Evolutionary conservation across 2,888 invertebrate genomes (phyloP), one percentile per base, ranked within the genome.

Genomic region (Altica lythri): DNA sequence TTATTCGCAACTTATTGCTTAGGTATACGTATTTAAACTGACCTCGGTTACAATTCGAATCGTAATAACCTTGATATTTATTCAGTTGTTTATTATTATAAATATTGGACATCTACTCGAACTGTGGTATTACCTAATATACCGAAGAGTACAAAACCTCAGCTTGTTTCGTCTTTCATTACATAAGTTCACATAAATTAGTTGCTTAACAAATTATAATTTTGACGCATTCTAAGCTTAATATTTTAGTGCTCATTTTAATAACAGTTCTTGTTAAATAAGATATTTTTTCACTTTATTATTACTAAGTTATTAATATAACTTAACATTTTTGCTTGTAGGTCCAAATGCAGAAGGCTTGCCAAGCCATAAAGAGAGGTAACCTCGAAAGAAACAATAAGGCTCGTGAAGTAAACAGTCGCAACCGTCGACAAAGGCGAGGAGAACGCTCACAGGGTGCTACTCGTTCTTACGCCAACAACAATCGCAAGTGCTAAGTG

Each of bases 401-500:
- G 76, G 78, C 78, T 75, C 79, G 78, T 74, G 79, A 80, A 74
- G 76, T 77, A 65, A 77, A 78, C 66, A 69, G 74, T 62, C 73
- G 76, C 59, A 77, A 78, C 67, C 75, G 73, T 62, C 75, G 75
- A 59, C 75, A 75, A 60, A 75, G 78, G 58, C 75, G 79, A 58
- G 76, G 76, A 53, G 77, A 79, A 65, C 75, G 75, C 57, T 76
- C 76, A 44, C 77, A 76, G 62, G 77, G 77, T 63, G 72, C 74
- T 54, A 73, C 67, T 52, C 76, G 78, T 67, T 79, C 79, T 52
- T 73, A 75, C 69, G 78, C 77, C 60, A 80, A 78, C 71, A 80
- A 80, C 70, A 79, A 80, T 70, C 79, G 80, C 72, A 79, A 79
- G 75, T 79, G 79, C 75, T 79, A 73, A 74, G 19, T 18, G 38